These are phyloP conservation scores for Burhinus oedicnemus DNA, from an alignment of 2,113 vertebrate species.

Conservation along the genomic window DNA sequence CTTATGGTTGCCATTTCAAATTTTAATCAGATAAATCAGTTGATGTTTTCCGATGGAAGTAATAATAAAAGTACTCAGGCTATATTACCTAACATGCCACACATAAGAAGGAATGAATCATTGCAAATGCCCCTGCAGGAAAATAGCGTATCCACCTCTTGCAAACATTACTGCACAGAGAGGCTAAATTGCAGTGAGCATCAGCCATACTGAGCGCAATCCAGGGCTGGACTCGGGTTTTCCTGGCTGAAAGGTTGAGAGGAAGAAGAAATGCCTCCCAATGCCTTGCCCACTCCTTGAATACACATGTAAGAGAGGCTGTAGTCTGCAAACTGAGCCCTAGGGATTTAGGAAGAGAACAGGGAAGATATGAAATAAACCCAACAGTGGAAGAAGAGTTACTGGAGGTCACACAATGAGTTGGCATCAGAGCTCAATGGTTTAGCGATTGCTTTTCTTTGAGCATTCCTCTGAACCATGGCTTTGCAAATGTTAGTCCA, in stretches of 20 bases:
- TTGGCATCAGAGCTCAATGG: not conserved
- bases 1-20: not conserved
- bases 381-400: not conserved
- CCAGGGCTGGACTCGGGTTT: not conserved
- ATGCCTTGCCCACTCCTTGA: not conserved
- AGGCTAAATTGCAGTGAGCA: not conserved
- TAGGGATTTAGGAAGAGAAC: not conserved
- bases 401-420: not conserved
- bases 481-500: not conserved
- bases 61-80: not conserved
- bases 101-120: not conserved
- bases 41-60: not conserved
- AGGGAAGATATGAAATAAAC: not conserved
- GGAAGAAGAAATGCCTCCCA: not conserved
- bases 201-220: not conserved
- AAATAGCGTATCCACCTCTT: not conserved
- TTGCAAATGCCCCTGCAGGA: not conserved
- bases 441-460: not conserved
- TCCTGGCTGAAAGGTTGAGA: not conserved
- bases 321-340: not conserved
- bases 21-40: constrained; percentile 17
- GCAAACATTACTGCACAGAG: not conserved
- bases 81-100: not conserved
- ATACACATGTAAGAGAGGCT: not conserved
- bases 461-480: not conserved